A percentile compares a stretch with the other conserved stretches of the same genome.
Evolutionary conservation across 1,140 invertebrate species (phyloP).

Genomic region (Hylyphantes graminicola): DNA sequence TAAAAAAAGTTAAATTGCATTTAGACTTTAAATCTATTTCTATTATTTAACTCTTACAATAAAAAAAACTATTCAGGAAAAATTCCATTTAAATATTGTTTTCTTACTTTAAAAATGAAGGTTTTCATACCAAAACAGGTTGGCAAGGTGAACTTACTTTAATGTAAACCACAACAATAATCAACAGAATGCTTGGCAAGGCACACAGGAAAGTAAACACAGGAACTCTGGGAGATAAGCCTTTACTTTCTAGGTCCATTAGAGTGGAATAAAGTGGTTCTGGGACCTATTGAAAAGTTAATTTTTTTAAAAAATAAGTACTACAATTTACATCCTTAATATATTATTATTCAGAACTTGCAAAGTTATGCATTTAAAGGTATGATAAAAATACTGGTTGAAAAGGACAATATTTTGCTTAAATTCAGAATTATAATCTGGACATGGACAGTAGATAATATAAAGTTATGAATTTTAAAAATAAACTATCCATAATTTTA

Average conservation of each 20-base stretch:
- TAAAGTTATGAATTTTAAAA: neutral
- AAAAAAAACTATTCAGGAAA: neutral
- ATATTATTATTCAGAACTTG: neutral
- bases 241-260: constrained; percentile 32
- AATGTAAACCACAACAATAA: constrained; percentile 24
- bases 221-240: constrained; percentile 39
- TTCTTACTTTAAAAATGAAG: too few species aligned
- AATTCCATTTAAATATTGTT: neutral
- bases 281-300: constrained; percentile 18
- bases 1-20: neutral
- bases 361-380: neutral
- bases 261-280: constrained; percentile 40
- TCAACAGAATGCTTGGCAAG: constrained; percentile 18
- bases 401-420: too few species aligned
- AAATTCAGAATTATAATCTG: too few species aligned
- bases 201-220: constrained; percentile 34
- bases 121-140: neutral
- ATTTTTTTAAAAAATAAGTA: neutral
- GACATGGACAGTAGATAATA: too few species aligned
- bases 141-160: constrained; percentile 4
- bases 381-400: too few species aligned
- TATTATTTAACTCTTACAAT: neutral
- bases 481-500: too few species aligned
- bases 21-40: neutral
- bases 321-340: neutral